Conservation (phyloP, 2,113 vertebrate species). For the Cygnus buccinator region DNA sequence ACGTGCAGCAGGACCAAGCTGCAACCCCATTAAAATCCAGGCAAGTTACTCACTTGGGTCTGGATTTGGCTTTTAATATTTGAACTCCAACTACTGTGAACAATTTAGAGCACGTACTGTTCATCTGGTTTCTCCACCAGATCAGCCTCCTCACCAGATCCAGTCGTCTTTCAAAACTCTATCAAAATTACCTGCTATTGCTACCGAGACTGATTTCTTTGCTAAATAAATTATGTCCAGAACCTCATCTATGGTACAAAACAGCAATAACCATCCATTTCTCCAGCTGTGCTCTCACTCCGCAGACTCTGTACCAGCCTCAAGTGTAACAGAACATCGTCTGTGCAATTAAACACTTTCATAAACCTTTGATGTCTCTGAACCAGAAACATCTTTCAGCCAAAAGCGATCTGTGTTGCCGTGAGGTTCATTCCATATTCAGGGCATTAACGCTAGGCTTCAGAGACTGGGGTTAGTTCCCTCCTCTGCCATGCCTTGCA, state of each 20-base stretch:
- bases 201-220: not conserved
- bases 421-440: not conserved
- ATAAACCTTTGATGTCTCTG: not conserved
- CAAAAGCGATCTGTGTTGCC: not conserved
- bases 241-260: not conserved
- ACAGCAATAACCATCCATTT: not conserved
- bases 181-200: not conserved
- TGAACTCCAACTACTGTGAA: not conserved
- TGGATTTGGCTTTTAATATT: not conserved
- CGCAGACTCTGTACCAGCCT: not conserved
- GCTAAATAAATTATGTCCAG: not conserved
- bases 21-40: slow-evolving; percentile 2
- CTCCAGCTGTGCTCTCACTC: not conserved
- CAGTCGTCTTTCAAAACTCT: not conserved
- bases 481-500: not conserved
- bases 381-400: not conserved
- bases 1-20: slow-evolving; percentile 22
- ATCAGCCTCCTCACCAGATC: not conserved
- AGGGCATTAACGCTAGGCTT: not conserved
- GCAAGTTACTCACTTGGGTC: not conserved
- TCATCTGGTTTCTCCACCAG: not conserved
- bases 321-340: not conserved
- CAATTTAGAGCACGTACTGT: not conserved
- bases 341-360: not conserved
- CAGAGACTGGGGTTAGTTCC: not conserved